phyloP scores from a whole-genome alignment of 2,113 vertebrate species.

The Gambusia affinis region DNA sequence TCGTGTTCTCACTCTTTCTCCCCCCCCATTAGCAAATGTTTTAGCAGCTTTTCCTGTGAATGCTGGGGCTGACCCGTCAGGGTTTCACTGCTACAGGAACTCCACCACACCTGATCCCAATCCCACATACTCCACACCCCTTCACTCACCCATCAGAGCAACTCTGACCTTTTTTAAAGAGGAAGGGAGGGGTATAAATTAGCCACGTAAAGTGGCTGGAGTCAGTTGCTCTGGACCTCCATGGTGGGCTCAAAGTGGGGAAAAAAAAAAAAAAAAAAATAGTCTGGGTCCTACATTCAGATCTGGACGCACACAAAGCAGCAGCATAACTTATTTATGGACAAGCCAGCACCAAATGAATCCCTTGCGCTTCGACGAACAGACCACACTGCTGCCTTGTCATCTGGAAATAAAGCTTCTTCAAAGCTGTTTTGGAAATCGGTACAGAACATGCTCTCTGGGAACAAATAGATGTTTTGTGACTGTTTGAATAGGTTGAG shows the following conservation, averaged over 20 bases:
- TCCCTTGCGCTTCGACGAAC: slow-evolving; percentile 44
- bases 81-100: slow-evolving; percentile 27
- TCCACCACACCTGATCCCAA: background rate
- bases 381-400: slow-evolving; percentile 47
- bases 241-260: slow-evolving; percentile 54
- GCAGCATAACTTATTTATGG: slow-evolving; percentile 62
- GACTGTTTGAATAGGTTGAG: background rate
- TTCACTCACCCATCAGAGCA: slow-evolving; percentile 32
- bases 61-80: slow-evolving; percentile 33
- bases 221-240: slow-evolving; percentile 26
- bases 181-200: slow-evolving; percentile 64
- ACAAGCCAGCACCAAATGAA: slow-evolving; percentile 38
- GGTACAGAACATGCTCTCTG: background rate
- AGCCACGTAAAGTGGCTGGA: slow-evolving; percentile 49
- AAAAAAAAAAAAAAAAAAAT: background rate
- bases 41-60: slow-evolving; percentile 54
- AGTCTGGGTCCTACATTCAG: slow-evolving; percentile 52
- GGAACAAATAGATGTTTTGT: background rate
- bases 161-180: slow-evolving; percentile 66
- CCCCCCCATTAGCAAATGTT: slow-evolving; percentile 54
- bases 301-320: slow-evolving; percentile 43
- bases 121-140: slow-evolving; percentile 2
- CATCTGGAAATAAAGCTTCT: slow-evolving; percentile 49
- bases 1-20: slow-evolving; percentile 38
- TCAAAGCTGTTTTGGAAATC: slow-evolving; percentile 28